These are phyloP conservation scores for Amia ocellicauda DNA, from an alignment of 2,113 vertebrate species.

Conservation along the genomic window DNA sequence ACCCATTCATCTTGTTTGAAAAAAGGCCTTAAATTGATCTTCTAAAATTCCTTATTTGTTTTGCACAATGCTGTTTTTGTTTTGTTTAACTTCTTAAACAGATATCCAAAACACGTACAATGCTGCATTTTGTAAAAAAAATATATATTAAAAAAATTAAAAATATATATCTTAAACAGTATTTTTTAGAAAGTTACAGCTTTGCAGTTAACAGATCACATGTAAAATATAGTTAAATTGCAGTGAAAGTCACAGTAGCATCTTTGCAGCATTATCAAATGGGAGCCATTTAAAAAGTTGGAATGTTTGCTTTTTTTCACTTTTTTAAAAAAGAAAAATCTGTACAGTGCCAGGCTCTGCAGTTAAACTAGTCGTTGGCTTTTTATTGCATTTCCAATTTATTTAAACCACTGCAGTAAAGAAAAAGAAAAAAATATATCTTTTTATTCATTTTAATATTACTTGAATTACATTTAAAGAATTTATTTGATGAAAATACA, in stretches of 20 bases:
- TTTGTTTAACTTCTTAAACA: not conserved
- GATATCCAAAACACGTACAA: not conserved
- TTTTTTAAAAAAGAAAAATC: constrained; percentile 54
- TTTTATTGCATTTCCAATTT: constrained; percentile 65
- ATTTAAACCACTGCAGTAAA: constrained; percentile 59
- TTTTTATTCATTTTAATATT: constrained; percentile 69
- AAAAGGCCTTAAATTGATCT: constrained; percentile 10
- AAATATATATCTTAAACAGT: no score
- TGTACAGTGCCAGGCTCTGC: constrained; percentile 74
- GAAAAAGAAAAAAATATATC: constrained; percentile 48
- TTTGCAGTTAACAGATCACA: not conserved
- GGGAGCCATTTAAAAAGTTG: not conserved
- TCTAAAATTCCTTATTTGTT: not conserved
- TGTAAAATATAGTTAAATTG: constrained; percentile 10
- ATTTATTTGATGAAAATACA: constrained; percentile 8
- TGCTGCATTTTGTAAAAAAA: not conserved
- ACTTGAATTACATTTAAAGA: constrained; percentile 63
- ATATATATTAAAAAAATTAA: no score
- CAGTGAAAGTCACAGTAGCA: constrained; percentile 14
- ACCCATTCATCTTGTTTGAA: not conserved
- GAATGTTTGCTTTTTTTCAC: constrained; percentile 51
- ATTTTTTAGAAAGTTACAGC: not conserved
- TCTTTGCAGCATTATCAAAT: not conserved
- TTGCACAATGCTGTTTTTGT: not conserved
- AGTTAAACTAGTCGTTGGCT: constrained; percentile 52